phyloP scores from a whole-genome alignment of 2,888 invertebrate species.

The Drepana falcataria region DNA sequence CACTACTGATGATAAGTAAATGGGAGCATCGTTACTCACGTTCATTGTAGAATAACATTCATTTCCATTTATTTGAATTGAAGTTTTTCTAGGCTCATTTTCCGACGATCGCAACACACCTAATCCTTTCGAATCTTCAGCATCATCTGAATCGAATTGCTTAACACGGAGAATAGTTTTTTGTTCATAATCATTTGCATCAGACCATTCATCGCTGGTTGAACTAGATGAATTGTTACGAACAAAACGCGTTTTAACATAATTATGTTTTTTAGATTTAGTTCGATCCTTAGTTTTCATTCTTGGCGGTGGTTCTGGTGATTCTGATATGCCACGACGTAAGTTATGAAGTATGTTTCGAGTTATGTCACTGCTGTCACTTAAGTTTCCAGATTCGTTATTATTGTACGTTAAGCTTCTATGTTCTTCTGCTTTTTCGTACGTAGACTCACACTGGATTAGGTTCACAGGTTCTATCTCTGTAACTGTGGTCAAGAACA shows the following conservation, averaged over 20 bases:
- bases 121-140: constrained; percentile 40
- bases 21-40: constrained; percentile 82
- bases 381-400: constrained; percentile 55
- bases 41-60: constrained; percentile 88
- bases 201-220: constrained; percentile 75
- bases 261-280: constrained; percentile 68
- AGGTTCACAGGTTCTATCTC: constrained; percentile 41
- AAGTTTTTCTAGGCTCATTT: constrained; percentile 79
- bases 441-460: constrained; percentile 22
- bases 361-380: constrained; percentile 68
- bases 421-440: constrained; percentile 10
- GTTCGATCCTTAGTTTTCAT: constrained; percentile 55
- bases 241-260: constrained; percentile 72
- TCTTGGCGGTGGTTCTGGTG: constrained; percentile 72
- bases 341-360: constrained; percentile 58
- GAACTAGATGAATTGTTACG: constrained; percentile 68
- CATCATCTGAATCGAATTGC: constrained; percentile 74
- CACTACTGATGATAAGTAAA: constrained; percentile 86
- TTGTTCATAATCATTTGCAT: constrained; percentile 68
- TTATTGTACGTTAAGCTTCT: constrained; percentile 31
- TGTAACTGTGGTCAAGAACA: constrained; percentile 74
- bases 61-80: constrained; percentile 85
- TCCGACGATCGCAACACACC: constrained; percentile 41
- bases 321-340: constrained; percentile 62
- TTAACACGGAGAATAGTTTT: constrained; percentile 64